Percentiles rank a stretch among this genome's conserved stretches.
These are phyloP conservation scores for Psilopogon haemacephalus DNA, from an alignment of 2,113 vertebrate species.

Conservation along the genomic window DNA sequence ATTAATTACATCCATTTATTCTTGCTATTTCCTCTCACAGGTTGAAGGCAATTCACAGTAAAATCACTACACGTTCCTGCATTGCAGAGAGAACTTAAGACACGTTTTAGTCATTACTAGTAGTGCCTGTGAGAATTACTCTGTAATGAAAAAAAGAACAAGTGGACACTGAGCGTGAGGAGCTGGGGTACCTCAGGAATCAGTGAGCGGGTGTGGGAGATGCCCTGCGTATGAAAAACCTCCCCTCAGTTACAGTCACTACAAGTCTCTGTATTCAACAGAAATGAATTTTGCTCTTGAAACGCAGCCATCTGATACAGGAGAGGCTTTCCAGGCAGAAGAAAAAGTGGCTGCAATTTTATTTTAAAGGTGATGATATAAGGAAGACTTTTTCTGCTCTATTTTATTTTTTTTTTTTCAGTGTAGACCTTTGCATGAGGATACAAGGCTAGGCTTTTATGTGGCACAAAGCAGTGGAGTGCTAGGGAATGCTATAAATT, in stretches of 20 bases:
- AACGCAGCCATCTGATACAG: not conserved
- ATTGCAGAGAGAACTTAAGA: not conserved
- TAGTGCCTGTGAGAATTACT: not conserved
- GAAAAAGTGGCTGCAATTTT: not conserved
- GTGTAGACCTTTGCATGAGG: not conserved
- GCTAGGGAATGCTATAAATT: not conserved
- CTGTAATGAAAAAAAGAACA: not conserved
- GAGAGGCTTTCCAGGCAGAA: not conserved
- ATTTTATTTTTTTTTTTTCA: not conserved
- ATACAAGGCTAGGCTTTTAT: not conserved
- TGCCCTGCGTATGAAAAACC: not conserved
- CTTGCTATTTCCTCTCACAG: not conserved
- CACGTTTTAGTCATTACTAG: not conserved
- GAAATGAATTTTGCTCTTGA: not conserved
- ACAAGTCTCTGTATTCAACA: not conserved
- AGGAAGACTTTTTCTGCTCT: not conserved
- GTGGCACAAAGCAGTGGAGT: not conserved
- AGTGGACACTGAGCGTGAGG: fast-evolving
- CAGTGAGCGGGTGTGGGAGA: fast-evolving
- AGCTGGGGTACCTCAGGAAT: not conserved
- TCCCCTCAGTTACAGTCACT: not conserved
- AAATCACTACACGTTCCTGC: not conserved
- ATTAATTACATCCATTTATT: not conserved
- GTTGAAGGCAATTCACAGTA: not conserved
- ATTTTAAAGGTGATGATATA: not conserved